Conservation (phyloP, 2,797 vertebrate species). For the Silurus lanzhouensis region DNA sequence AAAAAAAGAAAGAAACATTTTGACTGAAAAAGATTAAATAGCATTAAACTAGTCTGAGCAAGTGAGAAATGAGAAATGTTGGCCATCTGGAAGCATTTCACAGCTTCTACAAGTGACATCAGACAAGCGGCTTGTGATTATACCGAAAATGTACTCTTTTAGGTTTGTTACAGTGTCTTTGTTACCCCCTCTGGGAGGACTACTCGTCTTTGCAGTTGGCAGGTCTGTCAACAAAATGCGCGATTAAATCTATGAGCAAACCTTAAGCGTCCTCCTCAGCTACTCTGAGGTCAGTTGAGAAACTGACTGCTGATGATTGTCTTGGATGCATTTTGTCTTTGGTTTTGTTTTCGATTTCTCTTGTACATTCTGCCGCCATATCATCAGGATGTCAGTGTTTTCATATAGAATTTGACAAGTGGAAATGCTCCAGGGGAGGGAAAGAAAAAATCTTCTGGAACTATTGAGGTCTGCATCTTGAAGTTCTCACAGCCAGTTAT, state of each 20-base stretch:
- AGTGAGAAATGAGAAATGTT: neutral
- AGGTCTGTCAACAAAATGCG: neutral
- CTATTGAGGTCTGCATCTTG: neutral
- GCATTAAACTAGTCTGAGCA: neutral
- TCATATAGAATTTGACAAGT: neutral
- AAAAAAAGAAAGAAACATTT: neutral
- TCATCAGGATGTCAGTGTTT: neutral
- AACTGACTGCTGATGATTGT: neutral
- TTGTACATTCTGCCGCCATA: neutral
- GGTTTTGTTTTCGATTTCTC: too few species aligned
- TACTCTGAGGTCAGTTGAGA: neutral
- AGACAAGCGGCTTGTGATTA: neutral
- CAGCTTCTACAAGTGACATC: neutral
- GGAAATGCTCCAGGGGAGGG: neutral
- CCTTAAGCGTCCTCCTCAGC: neutral
- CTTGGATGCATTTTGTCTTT: neutral
- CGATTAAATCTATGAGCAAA: neutral
- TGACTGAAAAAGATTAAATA: neutral
- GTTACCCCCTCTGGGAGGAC: neutral
- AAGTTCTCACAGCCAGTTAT: neutral
- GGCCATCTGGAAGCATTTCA: neutral
- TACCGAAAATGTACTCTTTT: neutral
- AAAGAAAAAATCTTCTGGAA: neutral
- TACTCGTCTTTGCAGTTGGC: neutral
- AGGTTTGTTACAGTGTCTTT: neutral